A percentile compares a stretch with the other conserved stretches of the same genome.
These are phyloP conservation scores for Ctenoplectra terminalis DNA, from an alignment of 1,140 invertebrate species.

Conservation along the genomic window DNA sequence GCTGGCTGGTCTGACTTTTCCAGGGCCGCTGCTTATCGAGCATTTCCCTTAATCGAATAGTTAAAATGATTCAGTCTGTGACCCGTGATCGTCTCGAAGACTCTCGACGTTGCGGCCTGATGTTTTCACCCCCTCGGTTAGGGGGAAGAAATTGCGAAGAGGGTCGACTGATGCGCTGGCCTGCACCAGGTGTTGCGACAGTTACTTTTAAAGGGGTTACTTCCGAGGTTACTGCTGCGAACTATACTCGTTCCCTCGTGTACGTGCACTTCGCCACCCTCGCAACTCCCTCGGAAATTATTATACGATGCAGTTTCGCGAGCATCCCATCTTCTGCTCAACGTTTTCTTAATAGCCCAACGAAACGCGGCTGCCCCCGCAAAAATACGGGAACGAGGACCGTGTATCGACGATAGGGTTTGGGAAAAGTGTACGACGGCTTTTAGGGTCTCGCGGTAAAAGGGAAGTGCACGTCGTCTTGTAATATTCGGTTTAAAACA, in stretches of 20 bases:
- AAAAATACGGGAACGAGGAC: not conserved
- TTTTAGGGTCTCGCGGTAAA: not conserved
- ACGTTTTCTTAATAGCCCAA: slow-evolving; percentile 43
- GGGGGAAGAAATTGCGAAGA: slow-evolving; percentile 49
- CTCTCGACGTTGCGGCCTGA: slow-evolving; percentile 15
- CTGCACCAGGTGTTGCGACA: slow-evolving; percentile 71
- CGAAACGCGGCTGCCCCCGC: not conserved
- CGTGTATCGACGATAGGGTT: slow-evolving; percentile 1
- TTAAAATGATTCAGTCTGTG: slow-evolving; percentile 46
- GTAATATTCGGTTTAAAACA: not conserved
- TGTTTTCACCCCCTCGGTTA: slow-evolving; percentile 19
- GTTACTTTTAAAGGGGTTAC: slow-evolving; percentile 76
- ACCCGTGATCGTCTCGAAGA: not conserved
- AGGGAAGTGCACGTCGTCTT: not conserved
- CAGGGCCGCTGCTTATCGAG: slow-evolving; percentile 15
- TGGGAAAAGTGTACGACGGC: not conserved
- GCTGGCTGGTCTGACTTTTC: not conserved
- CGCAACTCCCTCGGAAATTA: slow-evolving; percentile 57
- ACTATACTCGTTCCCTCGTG: slow-evolving; percentile 34
- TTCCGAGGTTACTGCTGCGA: slow-evolving; percentile 66
- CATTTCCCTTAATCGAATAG: slow-evolving; percentile 32
- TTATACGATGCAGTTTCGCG: slow-evolving; percentile 62
- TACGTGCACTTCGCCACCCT: slow-evolving; percentile 63
- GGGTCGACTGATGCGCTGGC: slow-evolving; percentile 38
- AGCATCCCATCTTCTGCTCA: slow-evolving; percentile 3